phyloP scores from a whole-genome alignment of 2,797 vertebrate species.

The Periophthalmus magnuspinnatus region DNA sequence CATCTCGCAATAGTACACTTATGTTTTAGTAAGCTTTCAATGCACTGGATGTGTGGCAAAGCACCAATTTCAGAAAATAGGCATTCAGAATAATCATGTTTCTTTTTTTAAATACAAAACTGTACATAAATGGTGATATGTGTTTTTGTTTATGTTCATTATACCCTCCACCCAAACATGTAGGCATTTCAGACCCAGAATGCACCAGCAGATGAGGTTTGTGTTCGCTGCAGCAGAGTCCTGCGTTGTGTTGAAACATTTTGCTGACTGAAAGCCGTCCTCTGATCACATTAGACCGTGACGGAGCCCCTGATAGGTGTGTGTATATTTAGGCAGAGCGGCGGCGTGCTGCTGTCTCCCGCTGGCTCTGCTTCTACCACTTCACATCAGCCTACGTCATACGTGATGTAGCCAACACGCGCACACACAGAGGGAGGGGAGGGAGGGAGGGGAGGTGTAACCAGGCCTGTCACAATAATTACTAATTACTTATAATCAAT shows the following conservation, averaged over 20 bases:
- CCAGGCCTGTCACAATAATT: too few species aligned
- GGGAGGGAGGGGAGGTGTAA: not conserved
- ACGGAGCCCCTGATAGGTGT: not conserved
- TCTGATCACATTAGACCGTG: conserved; percentile 4
- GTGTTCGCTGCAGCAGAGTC: not conserved
- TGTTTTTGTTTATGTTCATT: too few species aligned
- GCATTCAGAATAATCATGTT: too few species aligned
- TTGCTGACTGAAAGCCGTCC: conserved; percentile 7
- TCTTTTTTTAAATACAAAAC: too few species aligned
- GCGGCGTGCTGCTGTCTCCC: conserved; percentile 12
- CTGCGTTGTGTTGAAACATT: not conserved
- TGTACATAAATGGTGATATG: too few species aligned
- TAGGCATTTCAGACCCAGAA: too few species aligned
- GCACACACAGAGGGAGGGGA: not conserved
- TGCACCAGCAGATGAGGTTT: not conserved
- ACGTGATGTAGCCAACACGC: conserved; percentile 12
- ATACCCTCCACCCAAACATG: too few species aligned
- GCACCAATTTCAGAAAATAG: too few species aligned
- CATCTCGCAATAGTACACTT: too few species aligned
- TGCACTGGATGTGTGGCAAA: too few species aligned
- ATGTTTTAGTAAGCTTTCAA: too few species aligned
- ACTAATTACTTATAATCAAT: too few species aligned
- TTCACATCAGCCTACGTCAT: conserved; percentile 28
- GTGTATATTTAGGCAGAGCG: conserved; percentile 9
- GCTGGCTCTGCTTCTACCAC: not conserved